Conservation (phyloP, 2,888 invertebrate species). For the Dasypolia templi region DNA sequence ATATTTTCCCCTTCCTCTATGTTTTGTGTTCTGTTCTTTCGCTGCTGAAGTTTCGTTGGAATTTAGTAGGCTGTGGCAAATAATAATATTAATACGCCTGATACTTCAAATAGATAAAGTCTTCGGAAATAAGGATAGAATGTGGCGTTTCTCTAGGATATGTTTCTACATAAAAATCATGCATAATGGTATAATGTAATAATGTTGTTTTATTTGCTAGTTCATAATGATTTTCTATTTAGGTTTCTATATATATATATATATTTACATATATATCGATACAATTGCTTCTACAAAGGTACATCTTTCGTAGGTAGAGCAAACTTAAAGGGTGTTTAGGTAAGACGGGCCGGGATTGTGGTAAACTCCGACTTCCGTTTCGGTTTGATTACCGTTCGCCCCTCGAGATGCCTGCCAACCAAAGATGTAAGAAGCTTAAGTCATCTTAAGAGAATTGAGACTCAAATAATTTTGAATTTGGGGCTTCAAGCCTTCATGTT, state of each 20-base stretch:
- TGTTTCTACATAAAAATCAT: conserved; percentile 15
- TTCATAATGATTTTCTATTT: conserved; percentile 16
- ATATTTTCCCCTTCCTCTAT: conserved; percentile 45
- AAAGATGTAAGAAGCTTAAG: conserved; percentile 73
- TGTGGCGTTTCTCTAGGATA: background rate
- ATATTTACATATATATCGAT: conserved; percentile 5
- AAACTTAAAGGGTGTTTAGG: conserved; percentile 84
- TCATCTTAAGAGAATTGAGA: conserved; percentile 67
- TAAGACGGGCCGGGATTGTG: conserved; percentile 82
- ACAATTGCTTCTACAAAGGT: conserved; percentile 14
- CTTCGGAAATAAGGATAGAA: conserved; percentile 26
- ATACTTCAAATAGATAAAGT: conserved; percentile 28
- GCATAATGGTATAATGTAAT: conserved; percentile 7
- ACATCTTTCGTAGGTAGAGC: conserved; percentile 66
- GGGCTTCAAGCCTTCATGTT: conserved; percentile 55
- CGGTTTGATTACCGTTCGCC: conserved; percentile 85
- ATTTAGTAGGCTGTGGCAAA: conserved; percentile 61
- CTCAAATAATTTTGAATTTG: conserved; percentile 64
- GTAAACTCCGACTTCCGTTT: conserved; percentile 78
- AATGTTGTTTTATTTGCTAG: conserved; percentile 8
- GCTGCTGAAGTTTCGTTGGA: conserved; percentile 19
- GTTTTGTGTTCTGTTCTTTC: conserved; percentile 55
- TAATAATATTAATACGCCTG: conserved; percentile 34
- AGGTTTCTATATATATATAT: conserved; percentile 1
- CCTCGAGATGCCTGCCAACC: conserved; percentile 79